These are phyloP conservation scores for Marmota monax DNA, from an alignment of 2,113 vertebrate genomes.

Conservation along the genomic window DNA sequence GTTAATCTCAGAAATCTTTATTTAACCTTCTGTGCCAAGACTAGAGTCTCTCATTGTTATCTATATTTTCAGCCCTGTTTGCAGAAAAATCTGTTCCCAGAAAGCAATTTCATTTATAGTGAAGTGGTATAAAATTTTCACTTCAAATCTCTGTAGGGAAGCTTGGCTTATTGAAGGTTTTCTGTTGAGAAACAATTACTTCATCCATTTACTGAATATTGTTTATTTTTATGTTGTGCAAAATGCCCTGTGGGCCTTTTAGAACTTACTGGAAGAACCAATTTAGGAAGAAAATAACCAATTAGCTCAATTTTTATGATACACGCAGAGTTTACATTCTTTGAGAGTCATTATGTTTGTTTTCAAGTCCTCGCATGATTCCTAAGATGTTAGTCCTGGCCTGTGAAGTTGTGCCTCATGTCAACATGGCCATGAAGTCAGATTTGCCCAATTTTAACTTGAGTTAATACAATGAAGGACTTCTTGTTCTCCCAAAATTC, in stretches of 20 bases:
- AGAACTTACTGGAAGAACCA: conserved; percentile 75
- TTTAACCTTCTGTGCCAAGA: conserved; percentile 52
- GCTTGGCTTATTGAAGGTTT: conserved; percentile 77
- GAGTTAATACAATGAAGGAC: background rate
- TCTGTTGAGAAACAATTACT: conserved; percentile 78
- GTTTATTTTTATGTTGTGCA: conserved; percentile 77
- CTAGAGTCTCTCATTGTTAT: conserved; percentile 6
- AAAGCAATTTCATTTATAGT: conserved; percentile 73
- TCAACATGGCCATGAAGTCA: background rate
- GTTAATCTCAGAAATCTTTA: conserved; percentile 48
- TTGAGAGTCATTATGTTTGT: conserved; percentile 64
- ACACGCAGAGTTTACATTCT: conserved; percentile 57
- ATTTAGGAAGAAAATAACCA: conserved; percentile 70
- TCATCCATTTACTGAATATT: conserved; percentile 77
- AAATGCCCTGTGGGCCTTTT: conserved; percentile 70
- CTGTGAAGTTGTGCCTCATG: background rate
- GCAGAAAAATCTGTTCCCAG: conserved; percentile 52
- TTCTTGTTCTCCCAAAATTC: background rate
- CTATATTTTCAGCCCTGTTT: conserved; percentile 53
- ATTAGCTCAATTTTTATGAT: conserved; percentile 68
- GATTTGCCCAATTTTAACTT: background rate
- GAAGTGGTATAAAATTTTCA: conserved; percentile 76
- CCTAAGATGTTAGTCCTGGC: background rate
- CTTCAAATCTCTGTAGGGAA: conserved; percentile 74
- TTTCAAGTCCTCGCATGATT: conserved; percentile 29